Base-by-base conservation (phyloP, 2,113 vertebrate genomes). In the Phalacrocorax aristotelis region DNA sequence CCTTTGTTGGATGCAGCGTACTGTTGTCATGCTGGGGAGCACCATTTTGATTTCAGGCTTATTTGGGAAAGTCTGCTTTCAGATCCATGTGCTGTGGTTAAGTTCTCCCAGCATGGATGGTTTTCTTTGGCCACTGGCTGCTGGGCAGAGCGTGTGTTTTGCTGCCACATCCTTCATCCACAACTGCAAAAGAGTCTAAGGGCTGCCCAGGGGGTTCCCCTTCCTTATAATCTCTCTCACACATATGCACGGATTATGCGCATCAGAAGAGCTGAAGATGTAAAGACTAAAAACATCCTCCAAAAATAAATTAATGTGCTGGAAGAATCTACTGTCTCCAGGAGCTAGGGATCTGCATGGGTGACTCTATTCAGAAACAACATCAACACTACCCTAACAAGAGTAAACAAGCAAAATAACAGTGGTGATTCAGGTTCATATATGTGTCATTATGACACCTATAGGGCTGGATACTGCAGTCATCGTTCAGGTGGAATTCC, bases 131-230 rank as follows among this genome's bases (percentile, higher is more conserved):
- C 57, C 87, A 79, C 69, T 66, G 65, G 86, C 84, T 87, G 48
- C 74, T 52, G 92, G 65, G 64, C 61, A 72, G 55, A 94, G 18
- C 6, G 52, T 84, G 76, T 82, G 69, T 87, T 95, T 93, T 89
- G 65, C 89, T 96, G 97, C 83, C 83, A 95, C 61, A 82, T 79
- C 52, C 70, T 89, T 95, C 84, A 92, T 95, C 93, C 89, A 72
- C 58, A 83, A 79, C 74, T 5, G 22, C 49, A 46, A 44, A 77
- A 46, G 36, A 69, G 32, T 72, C 74, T 52, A 32, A 66, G 77
- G 83, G 91, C 70, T 95, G 81, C 94, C 93, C 81, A 72, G 30
- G 91, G 94, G 77, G 40, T 57, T 83, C 69, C 74, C 49, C n/a
- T 64, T 70, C 66, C 49, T 91, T 83, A 69, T 72, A 95, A 96